phyloP scores from a whole-genome alignment of 2,113 vertebrate genomes.

The Pitta sordida region DNA sequence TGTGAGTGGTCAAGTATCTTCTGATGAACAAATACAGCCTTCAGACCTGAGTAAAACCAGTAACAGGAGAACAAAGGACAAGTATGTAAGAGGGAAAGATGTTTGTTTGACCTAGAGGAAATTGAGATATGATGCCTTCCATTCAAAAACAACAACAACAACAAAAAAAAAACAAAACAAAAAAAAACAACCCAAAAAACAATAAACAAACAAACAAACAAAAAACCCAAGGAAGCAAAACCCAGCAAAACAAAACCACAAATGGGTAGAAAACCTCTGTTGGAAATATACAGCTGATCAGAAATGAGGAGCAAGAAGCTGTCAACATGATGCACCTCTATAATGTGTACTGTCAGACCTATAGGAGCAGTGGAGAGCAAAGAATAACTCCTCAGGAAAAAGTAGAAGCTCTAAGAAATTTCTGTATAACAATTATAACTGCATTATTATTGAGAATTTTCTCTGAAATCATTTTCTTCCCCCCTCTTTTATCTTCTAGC shows the following conservation, averaged over 20 bases:
- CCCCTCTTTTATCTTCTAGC: rapidly evolving
- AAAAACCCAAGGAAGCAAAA: background rate
- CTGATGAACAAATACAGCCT: background rate
- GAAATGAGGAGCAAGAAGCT: background rate
- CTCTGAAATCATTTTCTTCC: background rate
- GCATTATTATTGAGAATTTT: background rate
- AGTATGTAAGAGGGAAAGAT: background rate
- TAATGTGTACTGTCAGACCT: background rate
- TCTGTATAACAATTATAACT: background rate
- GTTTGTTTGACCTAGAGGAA: background rate
- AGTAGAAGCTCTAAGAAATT: background rate
- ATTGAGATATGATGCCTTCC: background rate
- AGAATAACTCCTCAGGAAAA: background rate
- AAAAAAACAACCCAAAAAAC: background rate
- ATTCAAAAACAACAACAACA: background rate
- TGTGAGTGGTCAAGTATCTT: background rate
- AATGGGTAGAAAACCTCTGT: rapidly evolving
- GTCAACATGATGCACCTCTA: background rate
- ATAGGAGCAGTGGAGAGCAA: background rate
- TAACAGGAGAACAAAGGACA: background rate
- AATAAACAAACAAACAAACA: background rate
- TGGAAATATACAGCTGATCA: background rate
- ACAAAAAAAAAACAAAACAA: background rate
- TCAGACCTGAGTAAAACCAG: background rate
- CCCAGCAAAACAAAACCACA: background rate